Conservation (phyloP, 2,113 vertebrate genomes). For the Nesogale talazaci region DNA sequence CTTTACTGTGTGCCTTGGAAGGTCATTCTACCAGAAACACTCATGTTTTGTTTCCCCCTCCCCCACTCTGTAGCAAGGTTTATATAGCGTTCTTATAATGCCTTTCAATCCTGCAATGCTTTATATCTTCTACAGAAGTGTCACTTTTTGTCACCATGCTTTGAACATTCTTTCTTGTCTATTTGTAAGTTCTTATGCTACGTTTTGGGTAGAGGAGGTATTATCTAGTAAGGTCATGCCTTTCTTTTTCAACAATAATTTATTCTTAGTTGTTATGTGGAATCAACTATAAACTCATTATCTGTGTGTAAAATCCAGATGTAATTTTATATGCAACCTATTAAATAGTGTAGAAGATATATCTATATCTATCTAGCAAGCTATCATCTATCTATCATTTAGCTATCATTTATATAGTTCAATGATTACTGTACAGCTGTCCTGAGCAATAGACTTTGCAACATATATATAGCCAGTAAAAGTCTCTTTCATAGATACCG, state of each 20-base stretch:
- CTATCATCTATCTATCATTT: no score
- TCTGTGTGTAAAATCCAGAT: constrained; percentile 48
- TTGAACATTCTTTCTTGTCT: neutral
- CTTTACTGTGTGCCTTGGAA: neutral
- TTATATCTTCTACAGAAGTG: neutral
- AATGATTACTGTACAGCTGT: constrained; percentile 32
- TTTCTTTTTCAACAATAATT: neutral
- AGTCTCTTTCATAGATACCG: constrained; percentile 53
- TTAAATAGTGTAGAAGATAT: constrained; percentile 4
- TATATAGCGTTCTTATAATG: neutral
- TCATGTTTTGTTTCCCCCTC: neutral
- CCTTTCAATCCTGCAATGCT: neutral
- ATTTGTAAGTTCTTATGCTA: neutral
- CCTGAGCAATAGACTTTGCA: constrained; percentile 40
- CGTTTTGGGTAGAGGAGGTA: neutral
- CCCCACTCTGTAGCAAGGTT: neutral
- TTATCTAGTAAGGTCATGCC: neutral
- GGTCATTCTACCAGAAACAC: neutral
- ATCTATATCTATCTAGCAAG: no score
- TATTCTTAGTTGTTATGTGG: neutral
- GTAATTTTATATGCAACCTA: constrained; percentile 34
- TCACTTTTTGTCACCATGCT: neutral
- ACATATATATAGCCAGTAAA: constrained; percentile 1
- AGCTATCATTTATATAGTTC: no score
- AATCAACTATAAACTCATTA: constrained; percentile 27